Evolutionary conservation across 2,113 vertebrate genomes (phyloP).

Genomic region (Gobiocypris rarus): DNA sequence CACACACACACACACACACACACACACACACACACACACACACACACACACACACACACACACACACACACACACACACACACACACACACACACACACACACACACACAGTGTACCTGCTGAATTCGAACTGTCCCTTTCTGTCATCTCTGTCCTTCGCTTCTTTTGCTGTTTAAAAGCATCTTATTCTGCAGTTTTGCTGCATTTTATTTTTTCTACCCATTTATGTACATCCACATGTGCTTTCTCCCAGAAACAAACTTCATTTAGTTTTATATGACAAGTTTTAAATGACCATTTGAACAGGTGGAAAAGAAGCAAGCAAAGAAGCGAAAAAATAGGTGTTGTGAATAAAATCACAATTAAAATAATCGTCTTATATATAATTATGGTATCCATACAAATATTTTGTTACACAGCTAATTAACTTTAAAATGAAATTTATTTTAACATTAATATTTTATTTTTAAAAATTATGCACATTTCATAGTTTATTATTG

Average conservation of each 20-base stretch:
- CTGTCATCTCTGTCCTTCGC: neutral
- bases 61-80: too few species aligned
- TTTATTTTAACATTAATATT: too few species aligned
- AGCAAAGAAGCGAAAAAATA: neutral
- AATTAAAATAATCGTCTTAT: too few species aligned
- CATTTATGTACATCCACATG: neutral
- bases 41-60: conserved; percentile 25
- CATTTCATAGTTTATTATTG: too few species aligned
- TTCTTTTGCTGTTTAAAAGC: too few species aligned
- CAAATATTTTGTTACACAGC: too few species aligned
- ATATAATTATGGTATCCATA: too few species aligned
- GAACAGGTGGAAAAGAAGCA: neutral
- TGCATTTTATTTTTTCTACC: neutral
- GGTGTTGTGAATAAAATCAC: too few species aligned
- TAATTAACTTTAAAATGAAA: too few species aligned
- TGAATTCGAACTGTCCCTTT: neutral
- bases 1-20: conserved; percentile 8
- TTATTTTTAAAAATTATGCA: too few species aligned
- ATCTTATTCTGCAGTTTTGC: neutral
- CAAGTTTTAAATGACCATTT: neutral
- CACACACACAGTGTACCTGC: conserved; percentile 52
- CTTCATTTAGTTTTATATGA: neutral
- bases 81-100: neutral
- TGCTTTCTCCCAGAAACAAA: neutral
- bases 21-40: conserved; percentile 6